Base-by-base conservation (phyloP, 2,888 invertebrate genomes). In the Synergus japonicus region DNA sequence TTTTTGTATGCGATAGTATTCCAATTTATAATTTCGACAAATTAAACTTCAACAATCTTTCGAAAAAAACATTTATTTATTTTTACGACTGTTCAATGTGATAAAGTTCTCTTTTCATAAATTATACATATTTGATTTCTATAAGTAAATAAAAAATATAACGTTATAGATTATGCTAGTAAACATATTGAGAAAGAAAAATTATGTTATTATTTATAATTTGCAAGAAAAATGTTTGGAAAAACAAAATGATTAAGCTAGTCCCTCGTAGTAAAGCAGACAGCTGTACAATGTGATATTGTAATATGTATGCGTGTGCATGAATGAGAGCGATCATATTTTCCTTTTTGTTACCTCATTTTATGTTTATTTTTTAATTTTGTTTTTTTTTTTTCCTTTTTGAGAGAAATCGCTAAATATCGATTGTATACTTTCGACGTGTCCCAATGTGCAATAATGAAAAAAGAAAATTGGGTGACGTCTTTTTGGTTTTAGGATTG, bases 271-370 rank as follows among this genome's bases (percentile, higher is more conserved):
- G 84, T 84, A 86, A 87, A 87, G 85, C 87, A 85, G 86, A 88
- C 87, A 89, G 87, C 88, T 89, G 88, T 89, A 87, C 85, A 89
- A 90, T 91, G 91, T 91, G 91, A 91, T 90, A 91, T 89, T 85
- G 86, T 86, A 86, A 81, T 80, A 69, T 69, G 46, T 83, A 83
- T 85, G 84, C 73, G 80, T 83, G 83, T 49, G 77, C 78, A 76
- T 58, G 58, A 69, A 69, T 69, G 69, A 82, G 78, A 60, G 65
- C 64, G 76, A 64, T 82, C 83, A 80, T 82, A 80, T 77, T 83
- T 81, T 79, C 12, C 81, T 83, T 83, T 86, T 85, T 86, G 85
- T 85, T 83, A 85, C 82, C 82, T 84, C 79, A 84, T 85, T 82
- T 83, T 84, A 84, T 85, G 83, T 83, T 84, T 85, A 83, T 87